A percentile compares a stretch with the other conserved stretches of the same genome.
These are phyloP conservation scores for Chelonus insularis DNA, from an alignment of 1,140 invertebrate genomes.

Conservation along the genomic window DNA sequence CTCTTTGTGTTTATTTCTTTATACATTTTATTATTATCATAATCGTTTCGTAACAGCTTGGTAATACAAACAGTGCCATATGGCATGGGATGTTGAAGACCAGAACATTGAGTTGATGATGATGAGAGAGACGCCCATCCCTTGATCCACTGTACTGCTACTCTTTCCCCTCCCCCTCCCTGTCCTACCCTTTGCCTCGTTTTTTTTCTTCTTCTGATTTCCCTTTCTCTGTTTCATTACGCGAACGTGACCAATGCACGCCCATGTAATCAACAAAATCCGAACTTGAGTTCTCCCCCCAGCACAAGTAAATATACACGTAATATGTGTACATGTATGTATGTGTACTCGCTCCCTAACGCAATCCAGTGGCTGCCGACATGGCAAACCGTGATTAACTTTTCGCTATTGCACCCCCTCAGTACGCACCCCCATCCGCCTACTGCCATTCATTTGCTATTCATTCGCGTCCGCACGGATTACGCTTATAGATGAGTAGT, in stretches of 20 bases:
- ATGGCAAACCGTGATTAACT: constrained; percentile 62
- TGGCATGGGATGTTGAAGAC: constrained; percentile 31
- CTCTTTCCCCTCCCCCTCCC: constrained; percentile 12
- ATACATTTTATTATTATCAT: constrained; percentile 42
- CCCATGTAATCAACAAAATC: constrained; percentile 60
- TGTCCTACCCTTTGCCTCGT: too few species aligned
- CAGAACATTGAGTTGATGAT: constrained; percentile 13
- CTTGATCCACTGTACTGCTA: constrained; percentile 15
- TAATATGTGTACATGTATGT: constrained; percentile 15
- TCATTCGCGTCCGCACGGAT: constrained; percentile 59
- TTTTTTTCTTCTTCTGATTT: constrained; percentile 27
- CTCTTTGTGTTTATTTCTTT: constrained; percentile 6
- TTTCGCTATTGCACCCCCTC: constrained; percentile 52
- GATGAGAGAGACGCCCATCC: constrained; percentile 8
- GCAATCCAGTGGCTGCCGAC: constrained; percentile 51
- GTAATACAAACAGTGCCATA: constrained; percentile 49
- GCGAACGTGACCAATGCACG: constrained; percentile 40
- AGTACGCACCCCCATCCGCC: constrained; percentile 13
- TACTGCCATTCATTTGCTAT: constrained; percentile 57
- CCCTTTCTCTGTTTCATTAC: constrained; percentile 26
- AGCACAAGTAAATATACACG: not conserved
- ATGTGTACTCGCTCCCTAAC: constrained; percentile 26
- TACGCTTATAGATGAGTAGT: constrained; percentile 39
- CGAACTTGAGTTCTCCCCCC: constrained; percentile 20
- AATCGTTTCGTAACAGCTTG: constrained; percentile 52